phyloP scores from a whole-genome alignment of 1,140 invertebrate species.

The Ostrea edulis region DNA sequence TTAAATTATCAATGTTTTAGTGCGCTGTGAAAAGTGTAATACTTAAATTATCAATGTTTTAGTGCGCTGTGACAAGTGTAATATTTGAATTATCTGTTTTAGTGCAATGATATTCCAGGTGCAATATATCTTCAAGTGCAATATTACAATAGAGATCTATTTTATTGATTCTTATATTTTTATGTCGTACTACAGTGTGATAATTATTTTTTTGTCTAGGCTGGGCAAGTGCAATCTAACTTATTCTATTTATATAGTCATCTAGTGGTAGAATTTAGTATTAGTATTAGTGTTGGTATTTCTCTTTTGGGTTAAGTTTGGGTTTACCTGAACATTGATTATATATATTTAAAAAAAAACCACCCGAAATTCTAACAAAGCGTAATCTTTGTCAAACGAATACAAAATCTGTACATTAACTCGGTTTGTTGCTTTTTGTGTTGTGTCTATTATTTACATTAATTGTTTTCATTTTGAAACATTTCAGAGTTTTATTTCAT shows the following conservation, averaged over 20 bases:
- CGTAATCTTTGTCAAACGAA: no score
- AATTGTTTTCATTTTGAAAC: neutral
- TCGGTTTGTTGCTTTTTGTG: no score
- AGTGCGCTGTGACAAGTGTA: neutral
- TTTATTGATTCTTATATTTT: slow-evolving; percentile 9
- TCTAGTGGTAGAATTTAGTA: neutral
- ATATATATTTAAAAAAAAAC: no score
- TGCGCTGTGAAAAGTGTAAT: slow-evolving; percentile 21
- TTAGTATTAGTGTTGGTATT: neutral
- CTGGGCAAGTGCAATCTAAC: slow-evolving; percentile 29
- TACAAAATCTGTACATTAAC: no score
- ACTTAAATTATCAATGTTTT: neutral
- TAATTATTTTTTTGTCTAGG: slow-evolving; percentile 6
- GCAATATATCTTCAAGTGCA: neutral
- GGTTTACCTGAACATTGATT: no score
- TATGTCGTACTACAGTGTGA: slow-evolving; percentile 17
- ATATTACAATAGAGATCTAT: slow-evolving; percentile 5
- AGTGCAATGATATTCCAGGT: neutral
- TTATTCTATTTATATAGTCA: slow-evolving; percentile 4
- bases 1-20: neutral
- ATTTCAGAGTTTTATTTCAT: neutral
- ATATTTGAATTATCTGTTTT: neutral
- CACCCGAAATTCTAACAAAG: no score
- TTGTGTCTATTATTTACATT: neutral
- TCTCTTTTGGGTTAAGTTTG: neutral